A percentile compares a stretch with the other conserved stretches of the same genome.
Evolutionary conservation across 2,797 vertebrate species (phyloP).

Genomic region (Oophaga sylvatica): DNA sequence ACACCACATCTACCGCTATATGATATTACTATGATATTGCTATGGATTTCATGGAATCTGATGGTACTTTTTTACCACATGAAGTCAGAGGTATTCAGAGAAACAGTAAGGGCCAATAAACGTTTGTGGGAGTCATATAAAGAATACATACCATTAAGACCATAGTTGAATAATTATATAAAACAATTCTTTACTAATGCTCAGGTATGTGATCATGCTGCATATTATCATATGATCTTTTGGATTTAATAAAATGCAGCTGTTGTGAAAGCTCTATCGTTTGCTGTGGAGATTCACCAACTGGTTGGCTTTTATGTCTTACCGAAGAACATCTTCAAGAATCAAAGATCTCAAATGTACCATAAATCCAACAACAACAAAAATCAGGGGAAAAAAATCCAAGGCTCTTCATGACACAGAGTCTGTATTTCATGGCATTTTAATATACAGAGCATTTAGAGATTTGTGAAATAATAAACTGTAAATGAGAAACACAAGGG

Average conservation of each 20-base stretch:
- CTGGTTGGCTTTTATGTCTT: slow-evolving; percentile 45
- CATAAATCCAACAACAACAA: slow-evolving; percentile 35
- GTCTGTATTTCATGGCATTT: slow-evolving; percentile 65
- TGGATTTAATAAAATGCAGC: slow-evolving; percentile 41
- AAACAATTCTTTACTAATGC: slow-evolving; percentile 12
- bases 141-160: neutral
- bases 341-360: slow-evolving; percentile 9
- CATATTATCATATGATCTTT: slow-evolving; percentile 3
- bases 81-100: neutral
- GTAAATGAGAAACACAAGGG: slow-evolving; percentile 70
- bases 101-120: neutral
- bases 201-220: neutral
- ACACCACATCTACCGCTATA: neutral
- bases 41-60: neutral
- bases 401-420: slow-evolving; percentile 39
- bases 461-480: slow-evolving; percentile 65
- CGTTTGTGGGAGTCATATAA: neutral
- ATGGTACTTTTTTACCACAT: neutral
- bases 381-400: slow-evolving; percentile 40
- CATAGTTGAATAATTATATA: neutral
- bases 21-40: neutral
- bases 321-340: slow-evolving; percentile 39
- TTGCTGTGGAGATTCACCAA: slow-evolving; percentile 9
- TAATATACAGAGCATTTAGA: slow-evolving; percentile 70
- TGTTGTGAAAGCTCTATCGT: slow-evolving; percentile 17